A percentile compares a stretch with the other conserved stretches of the same genome.
These are phyloP conservation scores for Syngnathus scovelli DNA, from an alignment of 2,113 vertebrate species.

Conservation along the genomic window DNA sequence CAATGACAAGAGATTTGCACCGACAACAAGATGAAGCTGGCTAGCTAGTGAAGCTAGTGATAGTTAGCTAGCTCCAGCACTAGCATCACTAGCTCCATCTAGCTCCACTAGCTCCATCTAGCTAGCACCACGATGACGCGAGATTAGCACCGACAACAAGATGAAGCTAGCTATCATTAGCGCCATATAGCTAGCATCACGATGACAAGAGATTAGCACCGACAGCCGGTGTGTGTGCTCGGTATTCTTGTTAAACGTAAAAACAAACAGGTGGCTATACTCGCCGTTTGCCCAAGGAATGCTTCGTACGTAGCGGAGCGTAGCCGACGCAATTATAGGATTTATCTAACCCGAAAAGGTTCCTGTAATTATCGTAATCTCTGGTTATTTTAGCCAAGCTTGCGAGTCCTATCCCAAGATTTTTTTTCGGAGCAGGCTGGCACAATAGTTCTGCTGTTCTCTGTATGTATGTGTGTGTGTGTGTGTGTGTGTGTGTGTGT, in stretches of 20 bases:
- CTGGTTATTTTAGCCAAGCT: slow-evolving; percentile 29
- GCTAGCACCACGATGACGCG: too few species aligned
- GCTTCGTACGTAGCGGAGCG: slow-evolving; percentile 27
- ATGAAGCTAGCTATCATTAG: too few species aligned
- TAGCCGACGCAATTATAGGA: neutral
- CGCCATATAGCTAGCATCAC: too few species aligned
- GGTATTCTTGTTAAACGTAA: slow-evolving; percentile 49
- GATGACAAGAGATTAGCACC: slow-evolving; percentile 26
- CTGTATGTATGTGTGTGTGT: neutral
- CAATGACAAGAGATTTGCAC: too few species aligned
- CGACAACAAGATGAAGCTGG: too few species aligned
- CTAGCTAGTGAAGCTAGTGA: too few species aligned
- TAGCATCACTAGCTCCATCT: too few species aligned
- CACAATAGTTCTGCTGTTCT: slow-evolving; percentile 20
- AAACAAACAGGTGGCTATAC: slow-evolving; percentile 62
- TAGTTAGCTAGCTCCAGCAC: too few species aligned
- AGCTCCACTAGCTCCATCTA: too few species aligned
- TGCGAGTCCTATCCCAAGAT: slow-evolving; percentile 16
- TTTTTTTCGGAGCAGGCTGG: slow-evolving; percentile 21
- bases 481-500: neutral
- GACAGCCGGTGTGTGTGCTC: slow-evolving; percentile 23
- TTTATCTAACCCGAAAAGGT: neutral
- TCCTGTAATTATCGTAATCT: slow-evolving; percentile 8
- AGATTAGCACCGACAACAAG: too few species aligned
- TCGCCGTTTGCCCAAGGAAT: slow-evolving; percentile 47